Base-by-base conservation (phyloP, 2,113 vertebrate species). In the Coturnix japonica region DNA sequence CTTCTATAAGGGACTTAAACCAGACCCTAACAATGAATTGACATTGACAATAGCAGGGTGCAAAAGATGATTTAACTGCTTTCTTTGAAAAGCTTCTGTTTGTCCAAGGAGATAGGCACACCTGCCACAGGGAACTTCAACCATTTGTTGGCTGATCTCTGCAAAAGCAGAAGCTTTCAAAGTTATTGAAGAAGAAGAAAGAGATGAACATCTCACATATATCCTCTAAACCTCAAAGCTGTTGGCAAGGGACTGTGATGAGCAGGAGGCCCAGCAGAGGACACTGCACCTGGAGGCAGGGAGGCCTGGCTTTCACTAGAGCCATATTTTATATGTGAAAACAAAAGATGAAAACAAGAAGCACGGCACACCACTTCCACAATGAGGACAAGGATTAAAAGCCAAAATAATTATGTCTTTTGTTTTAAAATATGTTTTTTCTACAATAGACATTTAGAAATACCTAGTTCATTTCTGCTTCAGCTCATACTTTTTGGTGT, bases 131-230 rank as follows among this genome's bases (percentile, higher is more conserved):
- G 26, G 39, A 72, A 39, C 35, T 51, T 80, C 59, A 53, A 17
- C 5, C 13, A 46, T 44, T 69, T 76, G 3, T 51, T 79, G 9
- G 21, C 41, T 74, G 8, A 23, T 25, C 18, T 37, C 53, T 64
- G 10, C 13, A 79, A 30, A 39, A 7, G 1, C 35, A 69, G 15
- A 85, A 87, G 26, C 8, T 83, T 66, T 44, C 39, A 20, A 59
- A 83, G 37, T 33, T 46, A 13, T 37, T 81, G 51, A 70, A 81
- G 18, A 13, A 63, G 61, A 80, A 66, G 16, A 77, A 17, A 65
- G 22, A 39, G 3, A 4, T 25, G 39, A 82, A 19, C 37, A 60
- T n/a, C 33, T 15, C 25, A 30, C 0, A 0, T 0, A 2, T 8
- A 47, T 5, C 26, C 44, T 65, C 54, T 72, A 61, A 69, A 63